Evolutionary conservation across 35 echinoderm and acorn worm genomes (phyloP), one percentile per base, ranked within the genome.

Genomic region (Apostichopus californicus): DNA sequence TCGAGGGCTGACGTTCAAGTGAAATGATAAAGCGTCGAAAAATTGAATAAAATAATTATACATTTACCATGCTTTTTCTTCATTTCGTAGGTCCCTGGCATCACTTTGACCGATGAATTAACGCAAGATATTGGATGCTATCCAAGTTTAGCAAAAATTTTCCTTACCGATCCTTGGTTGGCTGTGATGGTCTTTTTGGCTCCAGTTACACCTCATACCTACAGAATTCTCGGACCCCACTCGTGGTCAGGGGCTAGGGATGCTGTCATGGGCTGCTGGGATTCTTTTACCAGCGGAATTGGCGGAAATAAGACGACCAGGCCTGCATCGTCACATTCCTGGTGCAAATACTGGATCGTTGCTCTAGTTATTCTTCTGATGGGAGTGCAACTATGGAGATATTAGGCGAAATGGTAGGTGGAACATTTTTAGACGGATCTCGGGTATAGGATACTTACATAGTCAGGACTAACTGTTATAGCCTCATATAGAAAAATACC

Each of bases 201-300:
- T 5, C 80, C 80, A 5, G 80, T 83, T 3, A 83, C 80, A 55
- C 80, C 80, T n/a, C 55, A 57, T 10, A 83, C 80, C 54, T 83
- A 83, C 56, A 54, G 80, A 18, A 34, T 83, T 12, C 56, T 54
- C 8, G 80, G 80, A 83, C 80, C 80, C 11, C 80, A 83, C 20
- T n/a, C 80, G 6, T 83, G 80, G 80, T 17, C 80, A n/a, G 80
- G 80, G 17, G 80, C 80, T 17, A 83, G 80, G 22, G 80, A 83
- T 20, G 80, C 80, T 26, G 80, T 83, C 3, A 5, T 83, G 80
- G 56, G 20, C 20, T 54, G 52, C 15, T 83, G 80, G 54, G 80
- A 83, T 54, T 34, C 80, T 57, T 83, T 34, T 22, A 11, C 20
- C 11, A 55, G 20, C 14, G 80, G 80, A 56, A 20, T 83, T 54